A percentile compares a stretch with the other conserved stretches of the same genome.
These are phyloP conservation scores for Notamacropus eugenii DNA, from an alignment of 2,797 vertebrate genomes.

Conservation along the genomic window DNA sequence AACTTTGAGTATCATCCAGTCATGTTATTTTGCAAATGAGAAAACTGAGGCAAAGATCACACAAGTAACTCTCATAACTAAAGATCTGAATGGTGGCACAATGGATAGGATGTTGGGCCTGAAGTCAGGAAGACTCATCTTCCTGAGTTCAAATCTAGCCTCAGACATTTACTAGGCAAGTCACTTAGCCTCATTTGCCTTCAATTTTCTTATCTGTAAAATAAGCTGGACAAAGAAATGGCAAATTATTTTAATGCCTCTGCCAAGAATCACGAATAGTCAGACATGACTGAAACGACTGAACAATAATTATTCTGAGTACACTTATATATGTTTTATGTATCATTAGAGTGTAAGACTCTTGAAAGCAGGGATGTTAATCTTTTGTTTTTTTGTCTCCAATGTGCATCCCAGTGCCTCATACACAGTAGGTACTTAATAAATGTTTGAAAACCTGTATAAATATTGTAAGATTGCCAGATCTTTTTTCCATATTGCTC, in stretches of 20 bases:
- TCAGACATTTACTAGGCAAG: not conserved
- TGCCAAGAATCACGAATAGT: not conserved
- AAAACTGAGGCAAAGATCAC: not conserved
- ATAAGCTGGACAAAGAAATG: not conserved
- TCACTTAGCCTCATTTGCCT: not conserved
- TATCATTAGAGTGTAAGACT: not conserved
- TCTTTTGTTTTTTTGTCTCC: not conserved
- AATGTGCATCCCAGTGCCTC: not conserved
- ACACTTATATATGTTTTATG: not conserved
- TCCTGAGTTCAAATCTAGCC: not conserved
- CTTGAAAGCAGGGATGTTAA: not conserved
- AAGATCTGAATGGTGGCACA: not conserved
- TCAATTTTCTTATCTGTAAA: not conserved
- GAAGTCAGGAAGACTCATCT: not conserved
- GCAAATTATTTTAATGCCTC: not conserved
- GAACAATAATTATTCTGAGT: not conserved
- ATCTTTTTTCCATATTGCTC: not conserved
- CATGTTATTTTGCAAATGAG: not conserved
- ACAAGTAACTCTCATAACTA: not conserved
- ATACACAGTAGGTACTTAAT: not conserved
- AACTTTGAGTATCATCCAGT: not conserved
- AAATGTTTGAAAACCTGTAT: not conserved
- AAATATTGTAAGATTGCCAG: not conserved
- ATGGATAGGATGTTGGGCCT: not conserved
- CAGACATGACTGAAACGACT: too few relatives aligned